These are phyloP conservation scores for Plutella xylostella DNA, from an alignment of 2,888 invertebrate species.

Conservation along the genomic window DNA sequence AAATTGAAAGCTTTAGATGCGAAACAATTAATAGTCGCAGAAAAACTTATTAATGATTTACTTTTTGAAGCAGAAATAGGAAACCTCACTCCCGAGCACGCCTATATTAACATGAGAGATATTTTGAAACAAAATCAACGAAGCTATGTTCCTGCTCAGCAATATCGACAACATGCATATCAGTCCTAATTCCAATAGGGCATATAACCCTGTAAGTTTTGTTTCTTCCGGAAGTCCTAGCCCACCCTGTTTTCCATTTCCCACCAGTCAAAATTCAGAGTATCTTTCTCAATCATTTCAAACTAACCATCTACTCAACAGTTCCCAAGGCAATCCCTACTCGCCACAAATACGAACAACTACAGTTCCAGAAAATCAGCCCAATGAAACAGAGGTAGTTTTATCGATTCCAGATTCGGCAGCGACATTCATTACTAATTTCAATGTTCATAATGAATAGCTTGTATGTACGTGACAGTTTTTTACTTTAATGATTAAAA, in stretches of 20 bases:
- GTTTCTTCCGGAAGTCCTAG: too few species aligned
- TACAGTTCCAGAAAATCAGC: neutral
- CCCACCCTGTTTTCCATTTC: too few species aligned
- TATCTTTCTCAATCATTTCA: too few species aligned
- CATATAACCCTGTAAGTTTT: too few species aligned
- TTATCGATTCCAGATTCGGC: neutral
- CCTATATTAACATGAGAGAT: neutral
- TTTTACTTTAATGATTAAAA: neutral
- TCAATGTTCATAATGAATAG: neutral
- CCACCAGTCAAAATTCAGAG: too few species aligned
- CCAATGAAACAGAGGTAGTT: neutral
- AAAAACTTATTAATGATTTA: conserved; percentile 11
- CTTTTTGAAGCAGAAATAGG: conserved; percentile 11
- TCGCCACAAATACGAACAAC: too few species aligned
- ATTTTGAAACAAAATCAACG: neutral
- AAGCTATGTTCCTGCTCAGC: neutral
- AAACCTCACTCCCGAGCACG: conserved; percentile 1
- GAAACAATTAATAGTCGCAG: conserved; percentile 6
- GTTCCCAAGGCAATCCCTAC: too few species aligned
- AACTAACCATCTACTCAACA: too few species aligned
- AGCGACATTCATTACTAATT: neutral
- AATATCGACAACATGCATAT: neutral
- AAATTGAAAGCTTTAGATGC: conserved; percentile 5
- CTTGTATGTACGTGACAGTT: neutral
- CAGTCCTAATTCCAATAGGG: neutral